Percentiles rank a stretch among this genome's conserved stretches.
phyloP scores from a whole-genome alignment of 1,140 invertebrate genomes.

The Lasaia peninsularis region DNA sequence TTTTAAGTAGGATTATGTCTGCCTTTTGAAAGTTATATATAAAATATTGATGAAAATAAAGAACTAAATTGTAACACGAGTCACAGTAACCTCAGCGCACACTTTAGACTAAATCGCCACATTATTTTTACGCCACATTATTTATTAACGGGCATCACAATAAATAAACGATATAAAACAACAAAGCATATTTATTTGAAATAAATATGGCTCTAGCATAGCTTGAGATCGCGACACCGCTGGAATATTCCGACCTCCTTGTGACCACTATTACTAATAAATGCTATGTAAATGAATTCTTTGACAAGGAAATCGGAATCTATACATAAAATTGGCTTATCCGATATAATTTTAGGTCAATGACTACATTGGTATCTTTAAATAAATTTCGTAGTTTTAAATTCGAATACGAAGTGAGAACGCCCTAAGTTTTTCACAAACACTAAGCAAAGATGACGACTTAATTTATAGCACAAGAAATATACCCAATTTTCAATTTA shows the following conservation, averaged over 20 bases:
- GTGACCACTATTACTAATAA: conserved; percentile 18
- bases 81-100: background rate
- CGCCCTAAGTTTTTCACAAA: too few species aligned
- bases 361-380: too few species aligned
- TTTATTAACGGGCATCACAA: background rate
- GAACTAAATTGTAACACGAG: background rate
- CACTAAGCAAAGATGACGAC: too few species aligned
- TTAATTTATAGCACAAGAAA: too few species aligned
- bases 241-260: conserved; percentile 14
- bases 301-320: background rate
- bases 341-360: too few species aligned
- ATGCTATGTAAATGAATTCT: conserved; percentile 14
- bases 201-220: conserved; percentile 11
- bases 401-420: too few species aligned
- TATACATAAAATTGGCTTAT: too few species aligned
- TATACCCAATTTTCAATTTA: too few species aligned
- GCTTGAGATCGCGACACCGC: conserved; percentile 2
- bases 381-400: too few species aligned
- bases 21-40: too few species aligned
- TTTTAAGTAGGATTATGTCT: too few species aligned
- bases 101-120: background rate
- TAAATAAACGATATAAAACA: conserved; percentile 10
- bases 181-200: conserved; percentile 10
- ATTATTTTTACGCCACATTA: background rate
- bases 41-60: background rate